Evolutionary conservation across 2,113 vertebrate genomes (phyloP), one percentile per base, ranked within the genome.

Genomic region (Dromiciops gliroides): DNA sequence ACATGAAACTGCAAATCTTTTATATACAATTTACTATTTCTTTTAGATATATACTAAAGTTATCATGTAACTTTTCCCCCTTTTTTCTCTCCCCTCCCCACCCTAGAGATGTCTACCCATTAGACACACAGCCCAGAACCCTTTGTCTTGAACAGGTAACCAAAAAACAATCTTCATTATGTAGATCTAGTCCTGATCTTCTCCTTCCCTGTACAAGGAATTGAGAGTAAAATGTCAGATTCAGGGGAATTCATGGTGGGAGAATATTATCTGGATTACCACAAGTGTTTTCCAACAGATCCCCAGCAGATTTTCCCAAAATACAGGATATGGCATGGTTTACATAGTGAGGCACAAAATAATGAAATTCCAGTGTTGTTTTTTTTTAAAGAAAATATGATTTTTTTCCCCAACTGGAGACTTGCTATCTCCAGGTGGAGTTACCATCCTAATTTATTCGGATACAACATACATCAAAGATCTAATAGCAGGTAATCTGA

Each of bases 221-320:
- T 96, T 97, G 88, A 95, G 92, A 97, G 91, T 95, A 96, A 97
- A 98, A 97, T 94, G 89, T 95, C 67, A 96, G 96, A 97, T 97
- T 95, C 95, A 95, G 95, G 94, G 92, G 90, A 95, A 97, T 96
- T 95, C 97, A 97, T 0, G 93, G 90, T 95, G 90, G 94, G 91
- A 95, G 96, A 96, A 96, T 94, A 91, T 96, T 95, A 95, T 97
- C 95, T 97, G 92, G 95, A 95, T 97, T 95, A 97, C 95, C 95
- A 97, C 95, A 97, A 96, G 93, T 96, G 91, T 97, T 94, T 97
- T 48, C 95, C 96, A 96, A 91, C 91, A 95, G 94, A 93, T 95
- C 93, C 93, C 93, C 96, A 88, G 44, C 94, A 95, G 95, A 83
- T 96, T 95, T 89, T 94, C 90, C 93, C 94, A 90, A 95, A 96